These are phyloP conservation scores for Proteles cristata DNA, from an alignment of 2,113 vertebrate genomes.

Conservation along the genomic window DNA sequence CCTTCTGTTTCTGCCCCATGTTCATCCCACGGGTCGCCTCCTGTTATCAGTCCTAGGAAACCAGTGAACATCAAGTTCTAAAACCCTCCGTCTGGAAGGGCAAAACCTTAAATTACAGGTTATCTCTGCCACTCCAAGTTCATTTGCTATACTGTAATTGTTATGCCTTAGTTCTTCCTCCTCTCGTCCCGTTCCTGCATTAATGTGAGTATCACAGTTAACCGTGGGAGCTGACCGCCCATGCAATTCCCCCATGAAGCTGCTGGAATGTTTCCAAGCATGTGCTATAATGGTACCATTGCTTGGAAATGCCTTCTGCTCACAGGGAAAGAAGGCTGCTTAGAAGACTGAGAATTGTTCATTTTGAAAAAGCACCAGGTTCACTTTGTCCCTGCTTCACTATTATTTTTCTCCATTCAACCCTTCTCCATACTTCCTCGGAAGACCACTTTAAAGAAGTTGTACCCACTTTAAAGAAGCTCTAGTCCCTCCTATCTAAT, in stretches of 20 bases:
- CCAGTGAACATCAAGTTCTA: neutral
- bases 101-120: slow-evolving; percentile 47
- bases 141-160: neutral
- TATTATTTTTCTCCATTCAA: neutral
- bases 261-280: slow-evolving; percentile 48
- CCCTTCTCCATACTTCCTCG: neutral
- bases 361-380: neutral
- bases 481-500: neutral
- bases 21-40: neutral
- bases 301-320: slow-evolving; percentile 32
- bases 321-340: neutral
- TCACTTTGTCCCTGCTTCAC: neutral
- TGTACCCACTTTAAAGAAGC: neutral
- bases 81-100: neutral
- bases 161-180: slow-evolving; percentile 31
- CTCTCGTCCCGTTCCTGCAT: neutral
- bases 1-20: neutral
- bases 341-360: neutral
- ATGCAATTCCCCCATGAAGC: slow-evolving; percentile 25
- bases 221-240: slow-evolving; percentile 1
- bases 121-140: slow-evolving; percentile 3
- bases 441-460: neutral
- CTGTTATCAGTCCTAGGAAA: neutral
- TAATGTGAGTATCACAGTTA: slow-evolving; percentile 20
- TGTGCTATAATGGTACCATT: neutral